Evolutionary conservation across 2,113 vertebrate species (phyloP).

Genomic region (Theristicus caerulescens): DNA sequence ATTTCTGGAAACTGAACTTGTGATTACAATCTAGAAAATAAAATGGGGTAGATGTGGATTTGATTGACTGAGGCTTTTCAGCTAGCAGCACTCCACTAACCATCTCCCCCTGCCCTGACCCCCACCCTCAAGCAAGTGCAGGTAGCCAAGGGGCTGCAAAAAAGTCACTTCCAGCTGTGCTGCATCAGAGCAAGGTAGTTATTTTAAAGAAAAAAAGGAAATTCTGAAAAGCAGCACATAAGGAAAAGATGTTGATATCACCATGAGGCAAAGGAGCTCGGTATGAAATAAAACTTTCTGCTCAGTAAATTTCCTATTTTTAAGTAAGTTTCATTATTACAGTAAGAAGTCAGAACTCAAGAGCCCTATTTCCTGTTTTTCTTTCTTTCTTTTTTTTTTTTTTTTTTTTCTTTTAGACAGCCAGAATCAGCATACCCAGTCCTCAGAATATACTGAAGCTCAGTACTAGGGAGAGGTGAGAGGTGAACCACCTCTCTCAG

Average conservation of each 20-base stretch:
- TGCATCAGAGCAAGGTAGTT: not conserved
- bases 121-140: not conserved
- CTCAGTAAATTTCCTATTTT: not conserved
- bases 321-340: not conserved
- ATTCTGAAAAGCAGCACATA: not conserved
- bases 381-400: no score
- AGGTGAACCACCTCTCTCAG: not conserved
- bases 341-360: not conserved
- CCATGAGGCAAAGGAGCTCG: not conserved
- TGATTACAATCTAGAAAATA: not conserved
- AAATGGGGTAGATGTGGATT: not conserved
- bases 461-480: not conserved
- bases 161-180: not conserved
- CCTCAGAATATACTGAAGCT: not conserved
- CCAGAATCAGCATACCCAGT: not conserved
- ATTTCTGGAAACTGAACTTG: not conserved
- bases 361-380: not conserved
- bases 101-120: not conserved
- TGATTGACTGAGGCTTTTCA: not conserved
- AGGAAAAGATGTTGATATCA: not conserved
- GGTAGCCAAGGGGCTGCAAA: not conserved
- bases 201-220: not conserved
- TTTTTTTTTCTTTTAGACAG: not conserved
- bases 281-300: constrained; percentile 12
- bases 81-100: not conserved